phyloP scores from a whole-genome alignment of 2,113 vertebrate species.

The Chinchilla lanigera region DNA sequence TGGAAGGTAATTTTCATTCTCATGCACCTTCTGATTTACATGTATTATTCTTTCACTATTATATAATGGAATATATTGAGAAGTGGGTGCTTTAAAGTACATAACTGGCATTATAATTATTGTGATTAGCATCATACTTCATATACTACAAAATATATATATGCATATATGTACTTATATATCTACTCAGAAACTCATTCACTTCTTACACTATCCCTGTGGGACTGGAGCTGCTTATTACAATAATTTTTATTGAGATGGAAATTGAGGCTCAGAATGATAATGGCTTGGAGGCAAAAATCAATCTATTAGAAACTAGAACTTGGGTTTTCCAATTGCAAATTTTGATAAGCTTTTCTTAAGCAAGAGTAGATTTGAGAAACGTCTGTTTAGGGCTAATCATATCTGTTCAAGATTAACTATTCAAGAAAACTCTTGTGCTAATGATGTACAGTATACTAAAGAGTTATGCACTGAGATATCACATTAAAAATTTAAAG shows the following conservation, averaged over 20 bases:
- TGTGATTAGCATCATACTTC: conserved; percentile 1
- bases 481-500: neutral
- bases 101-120: conserved; percentile 44
- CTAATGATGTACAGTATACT: neutral
- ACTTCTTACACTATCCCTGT: neutral
- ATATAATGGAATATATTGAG: neutral
- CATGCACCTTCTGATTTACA: conserved; percentile 15
- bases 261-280: neutral
- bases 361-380: neutral
- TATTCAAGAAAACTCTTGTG: conserved; percentile 31
- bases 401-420: neutral
- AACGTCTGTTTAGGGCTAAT: neutral
- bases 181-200: conserved; percentile 1
- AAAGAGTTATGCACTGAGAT: neutral
- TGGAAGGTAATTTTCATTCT: conserved; percentile 41
- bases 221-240: neutral
- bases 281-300: neutral
- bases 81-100: conserved; percentile 6
- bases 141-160: conserved; percentile 21
- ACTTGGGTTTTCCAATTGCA: neutral
- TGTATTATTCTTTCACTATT: conserved; percentile 37
- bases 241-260: neutral
- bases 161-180: neutral
- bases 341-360: neutral
- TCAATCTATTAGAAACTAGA: neutral